These are phyloP conservation scores for Triops longicaudatus DNA, from an alignment of 1,140 invertebrate species.

Conservation along the genomic window DNA sequence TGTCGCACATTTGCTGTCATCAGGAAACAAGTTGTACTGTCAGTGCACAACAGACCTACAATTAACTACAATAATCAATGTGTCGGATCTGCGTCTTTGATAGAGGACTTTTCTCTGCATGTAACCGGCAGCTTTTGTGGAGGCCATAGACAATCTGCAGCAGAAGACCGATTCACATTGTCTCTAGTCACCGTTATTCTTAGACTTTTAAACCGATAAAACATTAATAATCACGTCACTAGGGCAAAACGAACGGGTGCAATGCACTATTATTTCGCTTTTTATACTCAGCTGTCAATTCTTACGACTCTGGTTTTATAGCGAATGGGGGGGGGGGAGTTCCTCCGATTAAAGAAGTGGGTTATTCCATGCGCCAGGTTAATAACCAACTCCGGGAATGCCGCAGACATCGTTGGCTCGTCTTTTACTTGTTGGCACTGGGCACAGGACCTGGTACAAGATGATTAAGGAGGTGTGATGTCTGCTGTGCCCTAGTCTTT, in stretches of 20 bases:
- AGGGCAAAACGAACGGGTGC: not conserved
- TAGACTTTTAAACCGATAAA: not conserved
- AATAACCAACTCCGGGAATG: not conserved
- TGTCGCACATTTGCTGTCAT: not conserved
- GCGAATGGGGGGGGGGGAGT: too few relatives aligned
- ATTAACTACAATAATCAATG: slow-evolving; percentile 9
- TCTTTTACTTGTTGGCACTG: not conserved
- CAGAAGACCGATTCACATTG: not conserved
- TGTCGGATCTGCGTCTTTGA: not conserved
- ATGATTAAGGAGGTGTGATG: slow-evolving; percentile 8
- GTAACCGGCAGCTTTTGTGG: not conserved
- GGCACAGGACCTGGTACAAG: not conserved
- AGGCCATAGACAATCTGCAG: not conserved
- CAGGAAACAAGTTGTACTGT: not conserved
- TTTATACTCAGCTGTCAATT: not conserved
- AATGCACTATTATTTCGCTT: not conserved
- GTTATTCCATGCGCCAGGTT: not conserved
- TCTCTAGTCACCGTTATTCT: not conserved
- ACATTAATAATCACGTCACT: not conserved
- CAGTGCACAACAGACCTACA: not conserved
- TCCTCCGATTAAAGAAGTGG: not conserved
- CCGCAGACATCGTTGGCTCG: not conserved
- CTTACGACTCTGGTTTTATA: not conserved
- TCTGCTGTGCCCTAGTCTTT: slow-evolving; percentile 9
- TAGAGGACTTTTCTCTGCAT: not conserved